Percentiles rank a stretch among this genome's conserved stretches.
Conservation (phyloP, 2,888 invertebrate species). For the Exephanes ischioxanthus region DNA sequence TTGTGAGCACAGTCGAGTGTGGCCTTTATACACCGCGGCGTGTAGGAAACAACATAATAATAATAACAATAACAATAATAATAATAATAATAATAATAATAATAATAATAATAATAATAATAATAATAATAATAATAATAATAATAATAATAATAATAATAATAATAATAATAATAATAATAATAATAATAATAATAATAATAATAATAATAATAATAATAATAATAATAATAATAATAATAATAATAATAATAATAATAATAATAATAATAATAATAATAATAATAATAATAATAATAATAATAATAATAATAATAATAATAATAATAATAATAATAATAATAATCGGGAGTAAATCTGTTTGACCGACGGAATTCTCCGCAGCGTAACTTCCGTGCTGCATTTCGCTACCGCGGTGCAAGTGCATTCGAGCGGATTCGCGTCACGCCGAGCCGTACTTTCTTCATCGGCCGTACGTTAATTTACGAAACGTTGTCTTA, state of each 20-base stretch:
- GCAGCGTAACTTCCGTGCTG: constrained; percentile 30
- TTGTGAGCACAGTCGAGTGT: neutral
- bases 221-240: neutral
- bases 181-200: too few species aligned
- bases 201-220: too few species aligned
- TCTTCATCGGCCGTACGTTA: constrained; percentile 31
- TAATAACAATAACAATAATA: too few species aligned
- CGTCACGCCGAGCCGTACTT: constrained; percentile 29
- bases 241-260: too few species aligned
- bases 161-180: too few species aligned
- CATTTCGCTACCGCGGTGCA: neutral
- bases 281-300: too few species aligned
- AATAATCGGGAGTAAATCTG: neutral
- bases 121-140: too few species aligned
- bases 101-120: too few species aligned
- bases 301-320: too few species aligned
- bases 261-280: too few species aligned
- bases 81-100: too few species aligned
- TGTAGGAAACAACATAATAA: neutral
- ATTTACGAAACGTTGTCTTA: constrained; percentile 41
- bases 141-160: too few species aligned
- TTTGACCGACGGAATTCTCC: constrained; percentile 27
- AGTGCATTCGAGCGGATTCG: constrained; percentile 12
- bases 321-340: neutral
- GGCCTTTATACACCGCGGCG: neutral